Evolutionary conservation across 2,113 vertebrate genomes (phyloP), one percentile per base, ranked within the genome.

Genomic region (Mionectes macconnelli): DNA sequence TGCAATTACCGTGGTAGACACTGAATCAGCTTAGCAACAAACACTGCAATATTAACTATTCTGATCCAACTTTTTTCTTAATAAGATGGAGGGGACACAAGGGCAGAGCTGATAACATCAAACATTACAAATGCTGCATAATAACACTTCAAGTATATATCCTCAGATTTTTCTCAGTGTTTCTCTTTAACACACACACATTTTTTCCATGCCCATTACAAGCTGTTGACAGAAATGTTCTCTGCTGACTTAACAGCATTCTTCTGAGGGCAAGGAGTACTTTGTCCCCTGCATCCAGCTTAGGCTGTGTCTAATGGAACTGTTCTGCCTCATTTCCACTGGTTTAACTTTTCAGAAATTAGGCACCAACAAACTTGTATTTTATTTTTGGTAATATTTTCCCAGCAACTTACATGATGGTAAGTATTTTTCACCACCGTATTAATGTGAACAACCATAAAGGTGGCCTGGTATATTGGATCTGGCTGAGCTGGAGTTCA

Each of bases 21-120:
- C 17, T 16, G 53, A 76, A 57, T 63, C 47, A 45, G 30, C 28
- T 68, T 45, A 87, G 28, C 17, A 86, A 50, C 8, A 24, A 56
- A 49, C 20, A 35, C 18, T 62, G 16, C 9, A 66, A 16, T 44
- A n/a, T 31, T 45, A 72, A 44, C 14, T 44, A 40, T 73, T 28
- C 17, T 55, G 28, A 84, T 15, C 8, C 7, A 68, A 18, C 5
- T 4, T 59, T 59, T 59, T 77, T 47, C 53, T 69, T 44, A 37
- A 63, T 9, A 9, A 70, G 64, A 37, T 23, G 56, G n/a, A 37
- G 10, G 10, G 24, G 22, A 40, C 47, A 68, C 9, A 47, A 84
- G 42, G 20, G 44, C 45, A 83, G 12, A 0, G 0, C 12, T 3
- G 3, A 27, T 44, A 70, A 57, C 30, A 72, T 24, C 16, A 76